phyloP scores from a whole-genome alignment of 2,888 invertebrate species.

The Selenia dentaria region DNA sequence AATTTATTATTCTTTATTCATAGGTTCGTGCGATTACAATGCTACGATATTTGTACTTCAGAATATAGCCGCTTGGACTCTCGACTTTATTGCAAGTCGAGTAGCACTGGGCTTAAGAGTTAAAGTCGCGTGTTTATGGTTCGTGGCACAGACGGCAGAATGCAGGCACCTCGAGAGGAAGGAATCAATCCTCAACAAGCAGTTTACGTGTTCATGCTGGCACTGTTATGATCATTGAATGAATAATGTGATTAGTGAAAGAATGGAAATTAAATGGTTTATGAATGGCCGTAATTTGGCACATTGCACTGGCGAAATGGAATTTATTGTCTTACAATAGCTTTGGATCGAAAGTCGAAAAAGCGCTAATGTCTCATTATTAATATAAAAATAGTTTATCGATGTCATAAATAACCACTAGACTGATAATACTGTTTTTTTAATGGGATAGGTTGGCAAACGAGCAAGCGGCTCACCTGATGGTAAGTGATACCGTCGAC shows the following conservation, averaged over 20 bases:
- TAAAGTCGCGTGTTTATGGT: neutral
- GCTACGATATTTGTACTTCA: slow-evolving; percentile 11
- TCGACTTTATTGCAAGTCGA: slow-evolving; percentile 3
- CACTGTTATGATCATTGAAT: slow-evolving; percentile 27
- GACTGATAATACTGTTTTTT: no score
- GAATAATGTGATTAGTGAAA: slow-evolving; percentile 12
- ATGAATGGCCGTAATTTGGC: no score
- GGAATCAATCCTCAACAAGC: slow-evolving; percentile 15
- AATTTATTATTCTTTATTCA: slow-evolving; percentile 23
- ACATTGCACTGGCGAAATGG: no score
- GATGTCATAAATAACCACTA: no score
- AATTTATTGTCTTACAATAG: no score
- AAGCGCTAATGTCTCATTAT: no score
- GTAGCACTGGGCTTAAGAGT: neutral
- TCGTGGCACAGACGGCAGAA: slow-evolving; percentile 11
- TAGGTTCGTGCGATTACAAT: slow-evolving; percentile 15
- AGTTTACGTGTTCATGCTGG: slow-evolving; percentile 26
- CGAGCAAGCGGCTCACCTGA: no score
- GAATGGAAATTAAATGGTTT: no score
- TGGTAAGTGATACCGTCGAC: no score
- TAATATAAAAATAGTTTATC: no score
- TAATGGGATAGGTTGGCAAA: no score
- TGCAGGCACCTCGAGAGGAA: slow-evolving; percentile 28
- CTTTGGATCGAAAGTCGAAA: no score
- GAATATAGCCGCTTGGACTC: neutral